Evolutionary conservation across 2,888 invertebrate species (phyloP).

Genomic region (Eupithecia centaureata): DNA sequence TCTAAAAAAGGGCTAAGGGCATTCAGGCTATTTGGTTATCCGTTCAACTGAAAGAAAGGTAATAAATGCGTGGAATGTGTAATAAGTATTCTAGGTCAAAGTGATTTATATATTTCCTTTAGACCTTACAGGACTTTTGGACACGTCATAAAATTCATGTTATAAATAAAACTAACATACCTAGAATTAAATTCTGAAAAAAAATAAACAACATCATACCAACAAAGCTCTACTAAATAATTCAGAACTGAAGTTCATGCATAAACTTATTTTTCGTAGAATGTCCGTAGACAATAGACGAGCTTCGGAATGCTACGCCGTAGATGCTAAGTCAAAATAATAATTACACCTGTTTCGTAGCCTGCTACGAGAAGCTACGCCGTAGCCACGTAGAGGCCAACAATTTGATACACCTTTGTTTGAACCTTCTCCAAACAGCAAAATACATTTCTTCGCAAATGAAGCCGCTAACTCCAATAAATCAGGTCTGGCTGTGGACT

Average conservation of each 20-base stretch:
- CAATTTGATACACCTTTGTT: not conserved
- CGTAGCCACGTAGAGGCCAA: not conserved
- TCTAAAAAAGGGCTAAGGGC: no score
- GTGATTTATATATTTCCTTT: no score
- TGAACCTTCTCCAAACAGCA: not conserved
- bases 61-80: no score
- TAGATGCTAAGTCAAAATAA: not conserved
- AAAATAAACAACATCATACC: not conserved
- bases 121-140: no score
- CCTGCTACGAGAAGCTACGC: not conserved
- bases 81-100: no score
- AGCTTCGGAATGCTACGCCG: not conserved
- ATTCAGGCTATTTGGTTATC: no score
- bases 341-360: not conserved
- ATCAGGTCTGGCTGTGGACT: no score
- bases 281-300: no score
- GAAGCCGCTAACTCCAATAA: not conserved
- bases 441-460: not conserved
- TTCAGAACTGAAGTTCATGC: not conserved
- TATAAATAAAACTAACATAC: no score
- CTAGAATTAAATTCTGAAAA: not conserved
- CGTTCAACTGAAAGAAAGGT: no score
- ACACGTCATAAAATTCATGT: no score
- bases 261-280: not conserved
- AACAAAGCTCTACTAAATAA: not conserved